Percentiles rank a stretch among this genome's conserved stretches.
These are phyloP conservation scores for Xiphorhynchus elegans DNA, from an alignment of 2,113 vertebrate species.

Conservation along the genomic window DNA sequence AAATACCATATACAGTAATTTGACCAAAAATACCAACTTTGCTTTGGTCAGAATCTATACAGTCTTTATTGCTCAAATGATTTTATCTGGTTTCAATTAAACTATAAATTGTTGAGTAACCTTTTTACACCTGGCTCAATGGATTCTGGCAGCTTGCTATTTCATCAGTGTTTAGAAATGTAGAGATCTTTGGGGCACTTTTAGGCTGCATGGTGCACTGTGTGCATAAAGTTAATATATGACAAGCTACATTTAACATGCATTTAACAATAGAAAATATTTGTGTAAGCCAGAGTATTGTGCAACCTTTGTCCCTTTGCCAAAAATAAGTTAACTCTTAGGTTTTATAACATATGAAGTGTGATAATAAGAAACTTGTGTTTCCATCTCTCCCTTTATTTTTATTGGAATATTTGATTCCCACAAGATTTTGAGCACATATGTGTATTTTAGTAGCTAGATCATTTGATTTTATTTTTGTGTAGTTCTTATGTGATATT, in stretches of 20 bases:
- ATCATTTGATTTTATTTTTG: conserved; percentile 71
- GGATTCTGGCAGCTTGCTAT: conserved; percentile 20
- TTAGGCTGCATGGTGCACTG: neutral
- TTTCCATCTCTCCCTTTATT: conserved; percentile 79
- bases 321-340: conserved; percentile 84
- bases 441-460: conserved; percentile 79
- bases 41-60: neutral
- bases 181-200: conserved; percentile 37
- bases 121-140: conserved; percentile 60
- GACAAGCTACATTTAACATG: conserved; percentile 74
- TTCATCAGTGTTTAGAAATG: conserved; percentile 44
- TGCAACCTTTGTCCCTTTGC: conserved; percentile 78
- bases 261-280: conserved; percentile 78
- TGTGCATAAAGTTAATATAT: conserved; percentile 54
- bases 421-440: conserved; percentile 70
- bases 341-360: conserved; percentile 85
- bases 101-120: conserved; percentile 38
- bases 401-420: conserved; percentile 81
- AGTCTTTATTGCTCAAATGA: conserved; percentile 21
- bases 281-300: conserved; percentile 75
- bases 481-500: conserved; percentile 58
- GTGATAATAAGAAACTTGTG: conserved; percentile 90
- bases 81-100: conserved; percentile 71
- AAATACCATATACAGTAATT: conserved; percentile 12
- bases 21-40: neutral